phyloP scores from a whole-genome alignment of 2,888 invertebrate species.

The Andrena bucephala region DNA sequence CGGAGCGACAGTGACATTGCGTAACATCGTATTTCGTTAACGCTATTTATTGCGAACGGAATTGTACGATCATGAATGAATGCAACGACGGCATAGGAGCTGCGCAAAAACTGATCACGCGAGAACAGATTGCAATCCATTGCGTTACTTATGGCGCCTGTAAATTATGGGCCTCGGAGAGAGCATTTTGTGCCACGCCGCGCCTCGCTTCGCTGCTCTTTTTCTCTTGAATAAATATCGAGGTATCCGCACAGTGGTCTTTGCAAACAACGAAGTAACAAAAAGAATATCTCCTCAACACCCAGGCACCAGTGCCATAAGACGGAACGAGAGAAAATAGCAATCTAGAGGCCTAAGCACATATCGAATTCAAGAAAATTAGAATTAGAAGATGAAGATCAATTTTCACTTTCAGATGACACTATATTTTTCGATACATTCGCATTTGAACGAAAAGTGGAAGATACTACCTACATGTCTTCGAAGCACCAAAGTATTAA shows the following conservation, averaged over 20 bases:
- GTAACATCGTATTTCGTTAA: constrained; percentile 30
- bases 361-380: constrained; percentile 9
- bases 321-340: not conserved
- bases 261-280: constrained; percentile 2
- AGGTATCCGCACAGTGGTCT: not conserved
- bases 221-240: constrained; percentile 34
- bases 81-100: constrained; percentile 17
- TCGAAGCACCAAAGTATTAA: no score
- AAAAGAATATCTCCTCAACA: constrained; percentile 8
- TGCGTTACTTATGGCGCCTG: constrained; percentile 48
- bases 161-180: constrained; percentile 40
- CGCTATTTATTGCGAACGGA: constrained; percentile 29
- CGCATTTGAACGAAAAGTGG: no score
- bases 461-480: no score
- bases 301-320: not conserved
- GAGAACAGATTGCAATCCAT: constrained; percentile 42
- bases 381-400: not conserved
- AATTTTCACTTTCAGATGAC: not conserved
- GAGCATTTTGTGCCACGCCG: constrained; percentile 14
- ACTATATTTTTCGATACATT: no score
- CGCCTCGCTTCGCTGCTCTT: constrained; percentile 27
- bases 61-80: constrained; percentile 48
- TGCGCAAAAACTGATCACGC: constrained; percentile 42
- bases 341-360: not conserved
- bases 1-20: constrained; percentile 7